Evolutionary conservation across 2,113 vertebrate genomes (phyloP).

Genomic region (Siniperca chuatsi): DNA sequence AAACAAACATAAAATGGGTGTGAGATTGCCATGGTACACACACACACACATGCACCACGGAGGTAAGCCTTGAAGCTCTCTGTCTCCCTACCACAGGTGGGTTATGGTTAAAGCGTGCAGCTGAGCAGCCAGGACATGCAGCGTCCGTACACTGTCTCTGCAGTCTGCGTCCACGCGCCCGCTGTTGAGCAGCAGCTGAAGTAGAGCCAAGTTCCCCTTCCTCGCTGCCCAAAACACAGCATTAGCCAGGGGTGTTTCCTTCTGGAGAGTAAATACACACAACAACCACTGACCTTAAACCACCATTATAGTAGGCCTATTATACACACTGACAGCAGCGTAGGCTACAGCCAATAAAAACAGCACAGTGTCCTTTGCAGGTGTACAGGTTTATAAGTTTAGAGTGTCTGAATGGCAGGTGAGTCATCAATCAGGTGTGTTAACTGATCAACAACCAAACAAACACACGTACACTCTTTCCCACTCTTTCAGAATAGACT

Average conservation of each 20-base stretch:
- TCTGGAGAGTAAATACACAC: slow-evolving; percentile 85
- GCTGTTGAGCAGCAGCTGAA: slow-evolving; percentile 96
- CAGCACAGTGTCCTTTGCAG: background rate
- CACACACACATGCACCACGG: slow-evolving; percentile 44
- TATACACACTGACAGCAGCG: slow-evolving; percentile 14
- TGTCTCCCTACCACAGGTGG: slow-evolving; percentile 72
- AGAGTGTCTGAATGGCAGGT: slow-evolving; percentile 14
- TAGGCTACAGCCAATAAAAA: background rate
- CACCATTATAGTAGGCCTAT: slow-evolving; percentile 49
- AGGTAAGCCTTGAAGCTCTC: slow-evolving; percentile 40
- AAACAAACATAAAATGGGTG: background rate
- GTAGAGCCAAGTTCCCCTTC: slow-evolving; percentile 94
- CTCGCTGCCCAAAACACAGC: slow-evolving; percentile 97
- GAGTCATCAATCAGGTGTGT: background rate
- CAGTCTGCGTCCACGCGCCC: slow-evolving; percentile 97
- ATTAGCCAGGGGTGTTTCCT: slow-evolving; percentile 97
- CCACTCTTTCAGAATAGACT: background rate
- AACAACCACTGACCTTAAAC: slow-evolving; percentile 56
- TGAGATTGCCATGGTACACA: slow-evolving; percentile 8
- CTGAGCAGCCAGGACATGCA: slow-evolving; percentile 73
- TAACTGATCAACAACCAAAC: background rate
- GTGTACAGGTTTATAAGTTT: background rate
- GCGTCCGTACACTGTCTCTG: slow-evolving; percentile 93
- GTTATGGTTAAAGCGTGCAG: slow-evolving; percentile 71
- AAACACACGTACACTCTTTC: background rate